phyloP scores from a whole-genome alignment of 2,888 invertebrate genomes.

The Drosophila greeni region DNA sequence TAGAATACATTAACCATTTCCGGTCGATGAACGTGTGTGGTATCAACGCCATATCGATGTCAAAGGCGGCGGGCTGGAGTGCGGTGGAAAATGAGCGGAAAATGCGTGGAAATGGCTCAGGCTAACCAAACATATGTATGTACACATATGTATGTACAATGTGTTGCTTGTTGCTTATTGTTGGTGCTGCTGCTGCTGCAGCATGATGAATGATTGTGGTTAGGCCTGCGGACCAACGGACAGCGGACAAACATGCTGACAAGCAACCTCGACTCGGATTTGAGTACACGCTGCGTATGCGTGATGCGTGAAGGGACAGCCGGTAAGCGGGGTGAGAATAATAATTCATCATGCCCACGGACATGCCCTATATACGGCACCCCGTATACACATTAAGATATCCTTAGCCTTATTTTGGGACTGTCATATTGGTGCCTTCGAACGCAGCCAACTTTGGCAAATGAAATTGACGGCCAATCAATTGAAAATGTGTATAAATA shows the following conservation, averaged over 20 bases:
- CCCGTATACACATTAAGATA: conserved; percentile 1
- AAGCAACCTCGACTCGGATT: conserved; percentile 49
- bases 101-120: conserved; percentile 38
- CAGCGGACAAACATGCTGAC: conserved; percentile 55
- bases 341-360: conserved; percentile 69
- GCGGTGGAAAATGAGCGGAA: conserved; percentile 52
- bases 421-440: conserved; percentile 45
- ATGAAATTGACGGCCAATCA: conserved; percentile 72
- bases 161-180: conserved; percentile 44
- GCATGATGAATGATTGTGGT: conserved; percentile 71
- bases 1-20: conserved; percentile 59
- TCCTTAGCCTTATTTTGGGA: conserved; percentile 19
- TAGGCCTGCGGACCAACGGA: conserved; percentile 32
- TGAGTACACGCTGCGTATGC: conserved; percentile 58
- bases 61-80: conserved; percentile 36
- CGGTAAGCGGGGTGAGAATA: conserved; percentile 34
- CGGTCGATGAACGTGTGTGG: conserved; percentile 49
- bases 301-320: conserved; percentile 43
- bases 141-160: conserved; percentile 21
- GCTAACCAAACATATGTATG: conserved; percentile 16
- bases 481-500: conserved; percentile 59
- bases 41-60: conserved; percentile 66
- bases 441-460: conserved; percentile 43
- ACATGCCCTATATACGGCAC: conserved; percentile 24
- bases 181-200: conserved; percentile 30